A percentile compares a stretch with the other conserved stretches of the same genome.
phyloP scores from a whole-genome alignment of 2,888 invertebrate genomes.

The Andrena camellia region DNA sequence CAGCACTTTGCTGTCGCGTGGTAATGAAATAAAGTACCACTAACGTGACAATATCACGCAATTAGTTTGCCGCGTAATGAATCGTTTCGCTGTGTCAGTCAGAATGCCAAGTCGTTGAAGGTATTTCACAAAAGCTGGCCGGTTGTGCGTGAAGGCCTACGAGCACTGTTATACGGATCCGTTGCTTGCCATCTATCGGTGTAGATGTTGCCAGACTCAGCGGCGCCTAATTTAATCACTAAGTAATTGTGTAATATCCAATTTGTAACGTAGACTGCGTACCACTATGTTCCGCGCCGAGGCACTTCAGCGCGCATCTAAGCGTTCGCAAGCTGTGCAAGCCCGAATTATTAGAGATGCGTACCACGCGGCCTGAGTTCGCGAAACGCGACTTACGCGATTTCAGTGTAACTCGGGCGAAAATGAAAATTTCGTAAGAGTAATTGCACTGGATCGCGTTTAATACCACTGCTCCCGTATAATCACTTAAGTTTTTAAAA shows the following conservation, averaged over 20 bases:
- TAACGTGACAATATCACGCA: constrained; percentile 12
- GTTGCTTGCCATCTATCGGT: constrained; percentile 38
- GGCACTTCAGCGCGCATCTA: constrained; percentile 60
- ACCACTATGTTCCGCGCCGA: constrained; percentile 55
- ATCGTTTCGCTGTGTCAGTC: neutral
- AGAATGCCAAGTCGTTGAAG: constrained; percentile 18
- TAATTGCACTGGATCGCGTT: neutral
- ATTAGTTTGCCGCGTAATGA: constrained; percentile 1
- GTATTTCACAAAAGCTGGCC: constrained; percentile 29
- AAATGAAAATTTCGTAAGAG: constrained; percentile 6
- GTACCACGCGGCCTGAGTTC: constrained; percentile 28
- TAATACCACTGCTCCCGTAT: neutral
- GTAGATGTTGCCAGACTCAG: constrained; percentile 49
- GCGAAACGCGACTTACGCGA: constrained; percentile 37
- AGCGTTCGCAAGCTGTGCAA: constrained; percentile 65
- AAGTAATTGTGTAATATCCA: constrained; percentile 77
- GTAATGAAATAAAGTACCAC: neutral
- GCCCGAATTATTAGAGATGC: constrained; percentile 66
- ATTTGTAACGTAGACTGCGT: constrained; percentile 74
- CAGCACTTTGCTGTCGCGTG: neutral
- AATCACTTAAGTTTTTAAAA: neutral
- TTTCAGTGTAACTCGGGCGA: neutral
- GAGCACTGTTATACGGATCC: constrained; percentile 6
- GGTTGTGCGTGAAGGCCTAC: neutral
- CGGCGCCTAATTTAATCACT: constrained; percentile 75